Base-by-base conservation (phyloP, 2,888 invertebrate species). In the Stenchaetothrips biformis region DNA sequence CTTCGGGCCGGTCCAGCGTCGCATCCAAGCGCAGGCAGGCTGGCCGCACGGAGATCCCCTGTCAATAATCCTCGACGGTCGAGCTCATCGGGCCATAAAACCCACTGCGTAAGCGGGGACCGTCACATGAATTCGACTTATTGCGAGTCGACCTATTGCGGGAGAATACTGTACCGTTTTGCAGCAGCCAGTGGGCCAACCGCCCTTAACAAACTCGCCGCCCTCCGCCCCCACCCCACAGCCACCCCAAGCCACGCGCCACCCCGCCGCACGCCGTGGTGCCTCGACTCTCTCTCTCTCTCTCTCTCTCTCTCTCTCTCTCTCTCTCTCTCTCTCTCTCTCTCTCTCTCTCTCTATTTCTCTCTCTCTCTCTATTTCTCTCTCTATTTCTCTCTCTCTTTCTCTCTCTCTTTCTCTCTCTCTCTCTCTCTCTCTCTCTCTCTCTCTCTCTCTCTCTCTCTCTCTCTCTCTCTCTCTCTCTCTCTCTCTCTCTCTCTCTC, bases 271-370 rank as follows among this genome's bases (percentile, higher is more conserved):
- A n/a, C 62, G 62, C n/a, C 67, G 67, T 21, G 21, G 67, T 25
- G 53, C 67, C 21, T 25, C 67, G 25, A 25, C 11, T 74, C n/a
- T 62, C 62, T 62, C 62, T 62, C 62, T 16, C 62, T 62, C 62
- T 62, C n/a, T 62, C n/a, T 62, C 62, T 8, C 62, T 62, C 62
- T 62, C 62, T 62, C 62, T 62, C 62, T 62, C 62, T 62, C 62
- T 62, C 62, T 62, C 62, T 62, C 62, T 62, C 62, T 62, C 62
- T 62, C 62, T 62, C 62, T 62, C 62, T 62, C 62, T 62, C 62
- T 62, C 62, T 62, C 62, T 62, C 62, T 13, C 62, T 6, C 62
- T 62, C 62, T 18, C 62, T 62, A 9, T 62, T 18, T 62, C 62
- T 62, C 62, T 8, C 62, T 62, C 62, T 62, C 62, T 62, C 62